phyloP scores from a whole-genome alignment of 1,140 invertebrate species.

The Zaprionus camerounensis region DNA sequence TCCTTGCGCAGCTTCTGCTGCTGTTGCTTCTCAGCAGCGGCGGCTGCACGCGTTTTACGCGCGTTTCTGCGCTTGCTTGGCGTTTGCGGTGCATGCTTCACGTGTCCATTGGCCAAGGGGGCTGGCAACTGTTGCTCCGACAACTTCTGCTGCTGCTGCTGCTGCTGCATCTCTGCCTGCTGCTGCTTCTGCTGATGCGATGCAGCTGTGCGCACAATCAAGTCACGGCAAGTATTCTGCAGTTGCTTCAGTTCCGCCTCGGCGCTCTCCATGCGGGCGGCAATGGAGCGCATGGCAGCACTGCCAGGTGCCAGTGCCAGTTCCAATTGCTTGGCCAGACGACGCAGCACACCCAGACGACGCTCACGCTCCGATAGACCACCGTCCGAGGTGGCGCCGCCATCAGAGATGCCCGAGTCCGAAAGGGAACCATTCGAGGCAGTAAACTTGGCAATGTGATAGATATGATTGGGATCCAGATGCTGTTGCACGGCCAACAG shows the following conservation, averaged over 20 bases:
- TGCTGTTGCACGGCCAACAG: conserved; percentile 75
- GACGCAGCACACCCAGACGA: conserved; percentile 87
- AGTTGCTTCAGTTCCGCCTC: conserved; percentile 91
- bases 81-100: conserved; percentile 23
- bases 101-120: conserved; percentile 36
- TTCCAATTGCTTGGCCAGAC: conserved; percentile 88
- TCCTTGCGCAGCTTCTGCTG: conserved; percentile 20
- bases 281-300: conserved; percentile 87
- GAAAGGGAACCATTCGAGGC: conserved; percentile 88
- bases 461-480: conserved; percentile 77
- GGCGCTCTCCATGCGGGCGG: conserved; percentile 90
- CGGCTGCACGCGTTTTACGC: conserved; percentile 43
- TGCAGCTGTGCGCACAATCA: conserved; percentile 88
- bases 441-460: conserved; percentile 82
- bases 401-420: conserved; percentile 91
- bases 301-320: conserved; percentile 88
- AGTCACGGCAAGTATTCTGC: conserved; percentile 91
- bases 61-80: conserved; percentile 55
- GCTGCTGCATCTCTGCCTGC: conserved; percentile 14
- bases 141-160: conserved; percentile 18
- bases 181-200: conserved; percentile 81
- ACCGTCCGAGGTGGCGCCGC: conserved; percentile 88
- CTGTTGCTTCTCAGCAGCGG: conserved; percentile 10
- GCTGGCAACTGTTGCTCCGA: conserved; percentile 23
- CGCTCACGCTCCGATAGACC: conserved; percentile 90